Evolutionary conservation across 1,140 invertebrate genomes (phyloP), one percentile per base, ranked within the genome.

Genomic region (Zophobas morio): DNA sequence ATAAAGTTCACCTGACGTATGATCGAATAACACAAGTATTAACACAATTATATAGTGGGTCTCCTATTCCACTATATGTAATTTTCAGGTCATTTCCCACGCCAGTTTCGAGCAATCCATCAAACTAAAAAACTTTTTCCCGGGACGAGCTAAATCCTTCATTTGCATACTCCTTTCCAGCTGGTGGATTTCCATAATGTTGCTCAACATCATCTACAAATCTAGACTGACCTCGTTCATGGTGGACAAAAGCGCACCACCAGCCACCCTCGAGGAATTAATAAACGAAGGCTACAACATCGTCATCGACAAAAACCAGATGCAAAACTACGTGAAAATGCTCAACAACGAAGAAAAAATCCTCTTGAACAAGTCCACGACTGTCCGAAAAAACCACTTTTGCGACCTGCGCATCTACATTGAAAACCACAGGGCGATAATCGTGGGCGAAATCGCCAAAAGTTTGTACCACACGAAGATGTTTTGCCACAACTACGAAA

Each of bases 251-350:
- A 8, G 8, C 6, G 49, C n/a, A 51, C 49, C 49, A 1, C 49
- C 49, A 51, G 6, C 49, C 3, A 51, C 49, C n/a, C 33, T 51
- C n/a, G 8, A 51, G 49, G 49, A 51, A 2, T 8, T 51, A 51
- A 8, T 51, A 51, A 51, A 6, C 4, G 49, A 51, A 51, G 49
- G 6, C 33, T 51, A 51, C 49, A 8, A 51, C 33, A 20, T 51
- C 49, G 49, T 51, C 2, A 6, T 51, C 49, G 49, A 51, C 49
- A 51, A 51, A 32, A 51, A 20, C 3, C 33, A 51, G 33, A 51
- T 51, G 2, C 49, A 51, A 51, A 51, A 51, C 6, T 51, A 51
- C 33, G 49, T 51, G 1, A 51, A 51, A 51, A 51, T 51, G 8
- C 33, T 51, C 33, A 51, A 32, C 6, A 20, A 20, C 20, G 20